These are phyloP conservation scores for Elysia chlorotica DNA, from an alignment of 1,140 invertebrate genomes.

Conservation along the genomic window DNA sequence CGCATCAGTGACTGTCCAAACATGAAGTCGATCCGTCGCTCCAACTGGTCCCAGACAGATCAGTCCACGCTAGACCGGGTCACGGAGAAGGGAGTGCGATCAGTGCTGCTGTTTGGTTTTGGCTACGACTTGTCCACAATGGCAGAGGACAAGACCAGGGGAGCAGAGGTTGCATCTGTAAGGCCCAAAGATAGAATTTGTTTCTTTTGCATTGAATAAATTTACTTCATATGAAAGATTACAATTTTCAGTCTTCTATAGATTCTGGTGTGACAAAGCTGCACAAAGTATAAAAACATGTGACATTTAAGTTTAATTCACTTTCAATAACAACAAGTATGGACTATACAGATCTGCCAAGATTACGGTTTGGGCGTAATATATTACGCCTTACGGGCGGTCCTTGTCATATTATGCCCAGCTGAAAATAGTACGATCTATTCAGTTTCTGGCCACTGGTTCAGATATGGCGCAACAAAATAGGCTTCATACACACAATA, in stretches of 20 bases:
- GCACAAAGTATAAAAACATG: not conserved
- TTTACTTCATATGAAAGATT: not conserved
- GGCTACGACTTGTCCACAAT: slow-evolving; percentile 7
- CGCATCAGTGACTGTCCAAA: slow-evolving; percentile 12
- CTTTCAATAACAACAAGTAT: not conserved
- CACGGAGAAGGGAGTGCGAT: slow-evolving; percentile 17
- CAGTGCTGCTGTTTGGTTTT: slow-evolving; percentile 17
- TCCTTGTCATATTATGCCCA: no score
- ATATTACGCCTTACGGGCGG: no score
- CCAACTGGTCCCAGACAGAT: slow-evolving; percentile 20
- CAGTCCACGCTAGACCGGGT: slow-evolving; percentile 5
- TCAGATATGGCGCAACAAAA: no score
- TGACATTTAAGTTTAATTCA: not conserved
- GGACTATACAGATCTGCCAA: not conserved
- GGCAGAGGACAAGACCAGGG: slow-evolving; percentile 18
- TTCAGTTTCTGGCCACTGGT: no score
- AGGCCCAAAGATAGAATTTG: no score
- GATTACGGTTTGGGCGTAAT: no score
- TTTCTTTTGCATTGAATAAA: not conserved
- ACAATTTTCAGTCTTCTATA: no score
- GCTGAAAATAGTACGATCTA: no score
- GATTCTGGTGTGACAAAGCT: no score
- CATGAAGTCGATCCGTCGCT: slow-evolving; percentile 14
- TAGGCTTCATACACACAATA: no score
- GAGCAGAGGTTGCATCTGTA: slow-evolving; percentile 15